These are phyloP conservation scores for Drosophila setosimentum DNA, from an alignment of 2,888 invertebrate genomes.

Conservation along the genomic window DNA sequence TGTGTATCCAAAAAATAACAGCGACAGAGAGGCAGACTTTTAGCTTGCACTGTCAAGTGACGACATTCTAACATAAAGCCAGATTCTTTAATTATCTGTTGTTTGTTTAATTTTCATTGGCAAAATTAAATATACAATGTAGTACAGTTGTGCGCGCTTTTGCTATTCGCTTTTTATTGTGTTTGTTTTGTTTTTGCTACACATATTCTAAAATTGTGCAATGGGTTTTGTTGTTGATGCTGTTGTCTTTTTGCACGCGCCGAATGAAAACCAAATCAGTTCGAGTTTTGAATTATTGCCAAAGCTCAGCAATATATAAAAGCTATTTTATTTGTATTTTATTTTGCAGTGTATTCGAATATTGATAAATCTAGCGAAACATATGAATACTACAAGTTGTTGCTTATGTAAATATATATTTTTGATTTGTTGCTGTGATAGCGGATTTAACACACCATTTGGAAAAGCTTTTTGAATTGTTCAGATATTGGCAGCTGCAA, in stretches of 20 bases:
- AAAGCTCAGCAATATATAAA: conserved; percentile 42
- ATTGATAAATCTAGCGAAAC: conserved; percentile 29
- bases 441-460: conserved; percentile 80
- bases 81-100: background rate
- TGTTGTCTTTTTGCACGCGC: conserved; percentile 66
- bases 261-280: conserved; percentile 86
- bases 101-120: conserved; percentile 59
- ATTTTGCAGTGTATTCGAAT: conserved; percentile 27
- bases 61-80: background rate
- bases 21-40: conserved; percentile 11
- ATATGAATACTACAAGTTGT: conserved; percentile 20
- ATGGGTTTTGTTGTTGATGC: conserved; percentile 42
- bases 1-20: conserved; percentile 1
- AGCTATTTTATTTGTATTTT: conserved; percentile 17
- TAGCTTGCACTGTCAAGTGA: conserved; percentile 10
- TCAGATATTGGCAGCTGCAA: conserved; percentile 62
- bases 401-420: conserved; percentile 18
- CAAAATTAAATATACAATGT: conserved; percentile 69
- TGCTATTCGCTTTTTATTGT: conserved; percentile 9
- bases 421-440: conserved; percentile 52
- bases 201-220: conserved; percentile 32
- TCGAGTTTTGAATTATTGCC: conserved; percentile 33
- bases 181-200: conserved; percentile 16
- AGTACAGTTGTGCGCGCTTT: conserved; percentile 53
- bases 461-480: conserved; percentile 51